Base-by-base conservation (phyloP, 2,113 vertebrate genomes). In the Eolophus roseicapilla region DNA sequence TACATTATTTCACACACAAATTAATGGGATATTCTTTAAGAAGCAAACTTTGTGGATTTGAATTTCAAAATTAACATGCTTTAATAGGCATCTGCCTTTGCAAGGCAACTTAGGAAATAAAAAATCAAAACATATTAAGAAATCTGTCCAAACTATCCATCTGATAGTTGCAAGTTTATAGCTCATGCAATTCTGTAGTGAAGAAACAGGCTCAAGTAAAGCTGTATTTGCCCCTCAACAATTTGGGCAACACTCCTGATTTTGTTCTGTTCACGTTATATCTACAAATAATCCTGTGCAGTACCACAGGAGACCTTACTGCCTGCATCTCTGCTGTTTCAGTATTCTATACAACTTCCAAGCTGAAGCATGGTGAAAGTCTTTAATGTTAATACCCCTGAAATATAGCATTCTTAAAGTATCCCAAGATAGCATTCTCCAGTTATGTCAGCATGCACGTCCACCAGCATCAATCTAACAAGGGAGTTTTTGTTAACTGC, bases 231-330 rank as follows among this genome's bases (percentile, higher is more conserved):
- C 14, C 29, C 14, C 43, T 65, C 50, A 53, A 29, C 41, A 81
- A 44, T 33, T 17, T 60, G 15, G 33, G 21, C 52, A 76, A 69
- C 21, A 8, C 23, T 78, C 29, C 19, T 46, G 25, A 27, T 23
- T 74, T 76, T 59, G 8, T 83, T 55, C 60, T 52, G 15, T 24
- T 79, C 25, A 69, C 84, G 69, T 17, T 47, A 0, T 23, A 57
- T 44, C 37, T 68, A 71, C 13, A 68, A 84, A 76, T 28, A 71
- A 5, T 39, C 13, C 29, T 0, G 0, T 0, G 3, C 4, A 29
- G 25, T 23, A 83, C 0, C 0, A 43, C 62, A 60, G 37, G 4
- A 53, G 17, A 49, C 18, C 55, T 85, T 46, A 33, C 6, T 44
- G 35, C 33, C 15, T 53, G 37, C 17, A 59, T 33, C 44, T 92